These are phyloP conservation scores for Microtus oregoni DNA, from an alignment of 2,113 vertebrate genomes.

Conservation along the genomic window DNA sequence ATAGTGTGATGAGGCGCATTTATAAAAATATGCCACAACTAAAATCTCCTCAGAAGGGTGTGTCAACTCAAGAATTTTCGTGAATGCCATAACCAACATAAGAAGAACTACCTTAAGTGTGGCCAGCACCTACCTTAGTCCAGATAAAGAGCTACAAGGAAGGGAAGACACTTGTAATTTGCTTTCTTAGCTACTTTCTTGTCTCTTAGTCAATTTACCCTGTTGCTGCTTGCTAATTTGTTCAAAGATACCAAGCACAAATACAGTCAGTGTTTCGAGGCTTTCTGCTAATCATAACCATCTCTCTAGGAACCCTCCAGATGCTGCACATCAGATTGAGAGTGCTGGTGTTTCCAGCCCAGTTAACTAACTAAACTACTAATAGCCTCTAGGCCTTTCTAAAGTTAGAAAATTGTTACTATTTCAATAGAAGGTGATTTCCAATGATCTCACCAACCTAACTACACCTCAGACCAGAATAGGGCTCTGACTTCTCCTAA, in stretches of 20 bases:
- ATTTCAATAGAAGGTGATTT: background rate
- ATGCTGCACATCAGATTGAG: too few relatives aligned
- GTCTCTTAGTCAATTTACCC: background rate
- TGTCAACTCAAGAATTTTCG: background rate
- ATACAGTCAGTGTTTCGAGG: too few relatives aligned
- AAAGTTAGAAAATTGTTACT: background rate
- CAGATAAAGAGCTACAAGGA: background rate
- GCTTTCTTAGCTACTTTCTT: background rate
- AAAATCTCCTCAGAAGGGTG: background rate
- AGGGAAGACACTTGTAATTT: background rate
- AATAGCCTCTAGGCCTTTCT: too few relatives aligned
- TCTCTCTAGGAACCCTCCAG: background rate
- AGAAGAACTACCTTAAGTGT: background rate
- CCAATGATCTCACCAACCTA: background rate
- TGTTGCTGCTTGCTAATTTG: background rate
- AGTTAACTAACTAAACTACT: background rate
- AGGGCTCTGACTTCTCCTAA: background rate
- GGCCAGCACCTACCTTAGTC: too few relatives aligned
- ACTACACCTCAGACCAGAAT: background rate
- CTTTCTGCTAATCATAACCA: background rate
- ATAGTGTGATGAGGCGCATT: background rate
- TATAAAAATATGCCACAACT: background rate
- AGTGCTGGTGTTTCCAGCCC: fast-evolving
- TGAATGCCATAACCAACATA: background rate
- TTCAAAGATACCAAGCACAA: background rate